Evolutionary conservation across 1,140 invertebrate species (phyloP), one percentile per base, ranked within the genome.

Genomic region (Uloborus diversus): DNA sequence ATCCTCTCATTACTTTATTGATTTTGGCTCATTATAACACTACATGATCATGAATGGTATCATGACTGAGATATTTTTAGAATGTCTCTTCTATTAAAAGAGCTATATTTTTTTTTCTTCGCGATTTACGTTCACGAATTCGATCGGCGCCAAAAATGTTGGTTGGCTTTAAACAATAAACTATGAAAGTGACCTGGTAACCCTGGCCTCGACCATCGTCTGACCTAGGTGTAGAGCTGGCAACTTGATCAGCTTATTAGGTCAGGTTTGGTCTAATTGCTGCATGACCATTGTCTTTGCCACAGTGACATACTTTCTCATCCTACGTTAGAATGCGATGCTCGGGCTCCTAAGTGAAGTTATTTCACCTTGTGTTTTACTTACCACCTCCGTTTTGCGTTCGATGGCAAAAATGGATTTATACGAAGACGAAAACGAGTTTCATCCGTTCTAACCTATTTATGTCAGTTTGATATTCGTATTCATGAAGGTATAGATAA

Each of bases 191-290:
- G 73, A 78, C 73, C 73, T 64, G 71, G 28, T 75, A 75, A 75
- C 71, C 71, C 71, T 66, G 73, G 73, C 73, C 73, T 66, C 61
- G 47, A 51, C 62, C 61, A 66, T 75, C 71, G 30, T 1, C 20
- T 65, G 73, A 76, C 42, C 71, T 42, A 27, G 59, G 59, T 25
- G 37, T 49, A 14, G 23, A 42, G 17, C 33, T 32, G 14, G 32
- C 37, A 57, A 57, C 51, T 70, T 70, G 68, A 70, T 70, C 68
- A 30, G 37, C 71, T 78, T 78, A 78, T 78, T 78, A 32, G 73
- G 73, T 78, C 73, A 78, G 73, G 73, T 65, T 78, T 78, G 49
- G n/a, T 66, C 73, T 75, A 75, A 66, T 66, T 78, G 73, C 49
- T 20, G 25, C 17, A 23, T 65, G 49, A 57, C 73, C 61, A 78